phyloP scores from a whole-genome alignment of 2,797 vertebrate species.

The Poeciliopsis presidionis region DNA sequence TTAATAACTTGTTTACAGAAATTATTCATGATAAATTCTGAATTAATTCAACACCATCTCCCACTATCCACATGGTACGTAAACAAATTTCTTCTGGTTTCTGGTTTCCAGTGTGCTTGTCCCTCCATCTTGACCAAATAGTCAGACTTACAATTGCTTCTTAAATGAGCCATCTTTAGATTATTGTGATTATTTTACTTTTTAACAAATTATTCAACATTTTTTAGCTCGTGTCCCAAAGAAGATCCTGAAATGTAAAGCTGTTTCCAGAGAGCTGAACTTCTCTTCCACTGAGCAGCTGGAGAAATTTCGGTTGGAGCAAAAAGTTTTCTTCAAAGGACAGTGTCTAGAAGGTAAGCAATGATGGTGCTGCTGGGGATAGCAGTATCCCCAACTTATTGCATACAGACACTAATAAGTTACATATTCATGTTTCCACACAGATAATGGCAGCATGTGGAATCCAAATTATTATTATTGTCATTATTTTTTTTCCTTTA shows the following conservation, averaged over 20 bases:
- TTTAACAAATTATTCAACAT: too few species aligned
- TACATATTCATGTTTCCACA: not conserved
- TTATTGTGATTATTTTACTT: too few species aligned
- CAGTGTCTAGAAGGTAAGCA: slow-evolving; percentile 97
- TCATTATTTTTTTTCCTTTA: too few species aligned
- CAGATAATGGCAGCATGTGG: not conserved
- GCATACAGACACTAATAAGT: not conserved
- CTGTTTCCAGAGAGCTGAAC: slow-evolving; percentile 97
- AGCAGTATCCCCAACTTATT: not conserved
- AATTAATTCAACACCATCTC: too few species aligned
- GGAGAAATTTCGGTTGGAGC: slow-evolving; percentile 98
- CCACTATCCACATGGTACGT: too few species aligned
- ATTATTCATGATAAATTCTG: too few species aligned
- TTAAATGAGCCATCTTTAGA: not conserved
- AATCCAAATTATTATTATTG: not conserved
- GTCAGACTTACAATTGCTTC: not conserved
- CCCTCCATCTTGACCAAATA: too few species aligned
- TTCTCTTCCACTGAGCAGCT: slow-evolving; percentile 97
- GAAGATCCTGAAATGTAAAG: slow-evolving; percentile 99
- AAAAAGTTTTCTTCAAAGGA: slow-evolving; percentile 99
- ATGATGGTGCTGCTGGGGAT: not conserved
- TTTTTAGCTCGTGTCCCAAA: slow-evolving; percentile 93
- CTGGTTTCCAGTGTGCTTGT: too few species aligned
- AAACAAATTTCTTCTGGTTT: too few species aligned
- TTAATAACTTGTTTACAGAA: too few species aligned